Base-by-base conservation (phyloP, 2,113 vertebrate species). In the Micromys minutus region DNA sequence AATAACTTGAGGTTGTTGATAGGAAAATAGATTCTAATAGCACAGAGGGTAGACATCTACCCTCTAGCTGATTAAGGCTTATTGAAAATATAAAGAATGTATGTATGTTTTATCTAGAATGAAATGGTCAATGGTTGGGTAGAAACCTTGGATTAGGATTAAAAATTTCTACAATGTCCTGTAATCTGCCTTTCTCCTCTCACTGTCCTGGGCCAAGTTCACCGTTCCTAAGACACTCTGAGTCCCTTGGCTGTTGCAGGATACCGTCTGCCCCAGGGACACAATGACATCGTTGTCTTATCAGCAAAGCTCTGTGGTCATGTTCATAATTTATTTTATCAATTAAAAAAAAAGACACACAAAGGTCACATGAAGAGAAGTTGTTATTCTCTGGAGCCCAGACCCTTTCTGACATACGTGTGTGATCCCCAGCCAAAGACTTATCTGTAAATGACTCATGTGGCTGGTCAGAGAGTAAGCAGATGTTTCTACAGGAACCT, bases 391-490 rank as follows among this genome's bases (percentile, higher is more conserved):
- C 86, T 34, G 80, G 92, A 59, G 69, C 69, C 84, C 13, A 95
- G 19, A 0, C 0, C 8, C 61, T 87, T 96, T 90, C 50, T 91
- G 96, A 4, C 21, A 11, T 47, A 22, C 36, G 59, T 31, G 52
- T 59, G 36, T 39, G 34, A 59, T 16, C 79, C 97, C 95, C 94
- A 96, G 71, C 93, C 87, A 13, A 50, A 50, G 36, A 67, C 94
- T 98, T 97, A 97, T 97, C 97, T 97, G 34, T 15, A 16, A 94
- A 47, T 98, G 97, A 98, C 81, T 98, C 97, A 97, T n/a, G 87
- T 59, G 15, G 17, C 75, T 87, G 83, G 94, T 96, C 95, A 74
- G 93, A 96, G 90, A 67, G 95, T 87, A 76, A 93, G 95, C 47
- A 89, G 80, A 94, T 94, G 89, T 42, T 71, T 92, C 94, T 61